Percentiles rank a stretch among this genome's conserved stretches.
Conservation (phyloP, 2,113 vertebrate genomes). For the Poeciliopsis occidentalis region DNA sequence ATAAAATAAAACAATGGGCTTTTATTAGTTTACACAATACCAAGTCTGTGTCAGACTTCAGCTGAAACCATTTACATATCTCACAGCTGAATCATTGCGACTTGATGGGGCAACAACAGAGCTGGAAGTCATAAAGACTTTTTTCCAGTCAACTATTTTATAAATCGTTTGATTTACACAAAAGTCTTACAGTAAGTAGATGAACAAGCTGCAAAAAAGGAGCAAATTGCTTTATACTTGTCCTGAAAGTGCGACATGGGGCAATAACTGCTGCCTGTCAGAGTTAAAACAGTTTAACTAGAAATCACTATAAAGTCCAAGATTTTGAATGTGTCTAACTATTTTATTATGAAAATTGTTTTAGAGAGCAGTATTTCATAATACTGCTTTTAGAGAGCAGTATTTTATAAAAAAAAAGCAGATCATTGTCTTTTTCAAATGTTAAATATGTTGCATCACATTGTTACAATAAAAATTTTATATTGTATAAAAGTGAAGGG, state of each 20-base stretch:
- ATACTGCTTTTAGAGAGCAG: too few species aligned
- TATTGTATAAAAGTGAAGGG: too few species aligned
- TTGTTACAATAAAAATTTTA: too few species aligned
- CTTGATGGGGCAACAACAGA: conserved; percentile 51
- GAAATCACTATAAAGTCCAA: too few species aligned
- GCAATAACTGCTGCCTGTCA: background rate
- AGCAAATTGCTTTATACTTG: background rate
- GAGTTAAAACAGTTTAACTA: too few species aligned
- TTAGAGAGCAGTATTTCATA: too few species aligned
- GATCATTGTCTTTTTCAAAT: too few species aligned
- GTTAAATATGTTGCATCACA: too few species aligned
- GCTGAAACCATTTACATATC: conserved; percentile 69
- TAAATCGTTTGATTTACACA: conserved; percentile 50
- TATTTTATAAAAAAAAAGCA: too few species aligned
- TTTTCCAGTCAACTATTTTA: conserved; percentile 29
- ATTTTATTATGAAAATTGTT: too few species aligned
- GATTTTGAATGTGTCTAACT: too few species aligned
- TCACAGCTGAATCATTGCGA: conserved; percentile 69
- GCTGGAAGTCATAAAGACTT: conserved; percentile 49
- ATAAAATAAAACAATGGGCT: conserved; percentile 62
- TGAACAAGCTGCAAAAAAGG: conserved; percentile 12
- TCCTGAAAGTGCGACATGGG: background rate
- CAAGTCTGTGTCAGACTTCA: conserved; percentile 59
- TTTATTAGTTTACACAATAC: conserved; percentile 55
- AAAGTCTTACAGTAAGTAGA: background rate